Conservation (phyloP, 1,140 invertebrate genomes). For the Megalonaias nervosa region DNA sequence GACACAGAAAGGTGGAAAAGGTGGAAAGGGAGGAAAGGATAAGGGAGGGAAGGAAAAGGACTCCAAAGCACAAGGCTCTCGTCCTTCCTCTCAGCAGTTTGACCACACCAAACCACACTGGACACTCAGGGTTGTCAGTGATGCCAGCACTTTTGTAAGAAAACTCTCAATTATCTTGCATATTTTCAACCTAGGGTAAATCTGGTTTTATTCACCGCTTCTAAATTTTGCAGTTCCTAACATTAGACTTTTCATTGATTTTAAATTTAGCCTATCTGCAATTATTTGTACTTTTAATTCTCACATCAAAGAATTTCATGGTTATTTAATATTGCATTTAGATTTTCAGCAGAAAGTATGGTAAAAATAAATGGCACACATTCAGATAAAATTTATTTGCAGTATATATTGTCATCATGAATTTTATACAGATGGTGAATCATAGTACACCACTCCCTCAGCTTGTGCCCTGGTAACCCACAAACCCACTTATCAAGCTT, state of each 20-base stretch:
- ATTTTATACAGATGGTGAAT: background rate
- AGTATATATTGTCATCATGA: background rate
- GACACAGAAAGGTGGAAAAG: constrained; percentile 50
- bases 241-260: too few relatives aligned
- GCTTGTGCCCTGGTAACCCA: too few relatives aligned
- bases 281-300: too few relatives aligned
- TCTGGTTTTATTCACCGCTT: too few relatives aligned
- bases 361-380: constrained; percentile 1
- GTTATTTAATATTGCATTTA: too few relatives aligned
- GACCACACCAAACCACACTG: constrained; percentile 69
- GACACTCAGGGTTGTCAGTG: constrained; percentile 66
- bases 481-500: too few relatives aligned
- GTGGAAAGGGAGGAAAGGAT: constrained; percentile 55
- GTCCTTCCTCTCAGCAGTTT: constrained; percentile 66
- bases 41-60: constrained; percentile 60
- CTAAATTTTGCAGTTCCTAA: background rate
- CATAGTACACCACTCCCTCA: background rate
- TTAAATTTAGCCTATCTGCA: too few relatives aligned
- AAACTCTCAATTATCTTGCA: background rate
- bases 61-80: constrained; percentile 56
- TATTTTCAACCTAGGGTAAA: too few relatives aligned
- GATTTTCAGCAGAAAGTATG: background rate
- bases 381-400: background rate
- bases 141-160: constrained; percentile 61
- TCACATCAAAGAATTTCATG: too few relatives aligned